Conservation (phyloP, 53 echinoderm and acorn worm genomes). For the Pentamera pediparva region DNA sequence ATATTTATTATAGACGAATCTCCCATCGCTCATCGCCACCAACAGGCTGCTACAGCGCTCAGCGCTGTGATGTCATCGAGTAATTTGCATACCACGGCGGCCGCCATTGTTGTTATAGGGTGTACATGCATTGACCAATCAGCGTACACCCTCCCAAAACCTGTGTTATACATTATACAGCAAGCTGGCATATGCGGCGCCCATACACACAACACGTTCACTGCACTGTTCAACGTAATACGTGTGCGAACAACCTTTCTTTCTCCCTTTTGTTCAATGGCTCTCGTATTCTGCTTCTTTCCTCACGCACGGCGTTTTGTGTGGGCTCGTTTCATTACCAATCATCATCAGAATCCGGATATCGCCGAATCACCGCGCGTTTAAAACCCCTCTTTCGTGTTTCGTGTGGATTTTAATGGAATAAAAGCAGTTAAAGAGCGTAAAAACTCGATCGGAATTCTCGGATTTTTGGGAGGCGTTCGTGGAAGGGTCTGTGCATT, state of each 20-base stretch:
- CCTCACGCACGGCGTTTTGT: constrained; percentile 52
- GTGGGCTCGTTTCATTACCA: constrained; percentile 97
- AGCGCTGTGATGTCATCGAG: too few species aligned
- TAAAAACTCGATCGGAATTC: constrained; percentile 54
- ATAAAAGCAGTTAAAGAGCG: constrained; percentile 45
- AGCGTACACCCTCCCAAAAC: neutral
- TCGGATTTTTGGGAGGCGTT: constrained; percentile 30
- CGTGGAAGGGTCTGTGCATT: constrained; percentile 23
- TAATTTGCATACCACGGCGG: constrained; percentile 36
- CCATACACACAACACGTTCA: constrained; percentile 31
- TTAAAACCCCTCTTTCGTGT: constrained; percentile 54
- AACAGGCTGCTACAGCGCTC: too few species aligned
- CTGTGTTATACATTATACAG: too few species aligned
- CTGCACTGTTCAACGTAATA: too few species aligned
- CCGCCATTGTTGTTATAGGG: constrained; percentile 34
- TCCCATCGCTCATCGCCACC: too few species aligned
- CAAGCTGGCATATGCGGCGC: constrained; percentile 18
- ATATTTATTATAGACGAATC: too few species aligned
- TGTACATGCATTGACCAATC: constrained; percentile 16
- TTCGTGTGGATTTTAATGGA: constrained; percentile 50
- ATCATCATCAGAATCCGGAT: constrained; percentile 91
- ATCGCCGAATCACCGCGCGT: constrained; percentile 73
- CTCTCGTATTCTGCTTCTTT: constrained; percentile 34
- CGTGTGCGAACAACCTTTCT: constrained; percentile 18
- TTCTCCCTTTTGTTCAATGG: constrained; percentile 34